Conservation (phyloP, 2,888 invertebrate genomes). For the Eustalomyia histrio region DNA sequence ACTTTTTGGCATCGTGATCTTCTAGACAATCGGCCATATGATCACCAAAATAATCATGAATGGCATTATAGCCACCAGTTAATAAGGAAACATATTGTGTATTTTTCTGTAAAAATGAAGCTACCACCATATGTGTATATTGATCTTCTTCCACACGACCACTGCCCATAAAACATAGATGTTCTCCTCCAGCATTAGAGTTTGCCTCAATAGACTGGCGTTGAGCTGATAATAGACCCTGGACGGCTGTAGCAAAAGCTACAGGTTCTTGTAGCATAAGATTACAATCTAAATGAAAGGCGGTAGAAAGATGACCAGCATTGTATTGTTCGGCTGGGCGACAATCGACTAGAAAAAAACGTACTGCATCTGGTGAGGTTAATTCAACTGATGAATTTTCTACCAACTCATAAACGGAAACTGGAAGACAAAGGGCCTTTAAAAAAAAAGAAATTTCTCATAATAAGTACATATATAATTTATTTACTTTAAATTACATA, state of each 20-base stretch:
- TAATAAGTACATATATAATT: no score
- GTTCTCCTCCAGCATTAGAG: constrained; percentile 92
- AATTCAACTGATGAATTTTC: constrained; percentile 88
- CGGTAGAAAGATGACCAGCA: constrained; percentile 96
- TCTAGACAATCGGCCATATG: constrained; percentile 89
- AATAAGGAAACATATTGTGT: constrained; percentile 95
- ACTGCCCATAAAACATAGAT: constrained; percentile 95
- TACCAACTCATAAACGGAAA: constrained; percentile 95
- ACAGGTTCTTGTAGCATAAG: constrained; percentile 97
- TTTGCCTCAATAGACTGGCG: constrained; percentile 91
- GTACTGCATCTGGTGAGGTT: constrained; percentile 83
- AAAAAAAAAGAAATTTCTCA: not conserved
- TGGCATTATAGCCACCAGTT: constrained; percentile 92
- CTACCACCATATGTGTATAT: constrained; percentile 98
- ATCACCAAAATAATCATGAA: constrained; percentile 91
- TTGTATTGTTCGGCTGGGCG: constrained; percentile 98
- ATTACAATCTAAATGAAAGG: constrained; percentile 98
- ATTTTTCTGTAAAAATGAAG: constrained; percentile 96
- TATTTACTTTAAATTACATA: no score
- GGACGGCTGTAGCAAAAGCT: constrained; percentile 96
- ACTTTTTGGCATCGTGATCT: constrained; percentile 90
- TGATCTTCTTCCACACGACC: constrained; percentile 96
- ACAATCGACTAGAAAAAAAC: constrained; percentile 98
- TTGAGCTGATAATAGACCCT: constrained; percentile 92
- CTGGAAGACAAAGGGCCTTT: constrained; percentile 96